Base-by-base conservation (phyloP, 2,797 vertebrate species). In the Gastrophryne carolinensis region DNA sequence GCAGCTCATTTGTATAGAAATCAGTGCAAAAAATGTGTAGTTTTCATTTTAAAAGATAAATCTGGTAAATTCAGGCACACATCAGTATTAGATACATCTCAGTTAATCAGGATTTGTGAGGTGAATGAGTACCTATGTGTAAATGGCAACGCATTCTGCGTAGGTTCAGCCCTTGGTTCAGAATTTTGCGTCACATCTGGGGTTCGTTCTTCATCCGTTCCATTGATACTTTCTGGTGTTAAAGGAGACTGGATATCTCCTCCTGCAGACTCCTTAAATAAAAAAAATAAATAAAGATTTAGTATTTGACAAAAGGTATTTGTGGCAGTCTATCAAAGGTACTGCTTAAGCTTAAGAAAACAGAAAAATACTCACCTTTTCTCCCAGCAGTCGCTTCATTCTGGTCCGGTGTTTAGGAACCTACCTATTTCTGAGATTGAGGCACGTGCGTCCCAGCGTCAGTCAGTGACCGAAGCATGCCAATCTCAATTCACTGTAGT, bases 201-300 rank as follows among this genome's bases (percentile, higher is more conserved):
- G 64, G 93, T 88, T 30, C 66, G 87, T 79, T 92, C 86, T 82
- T 95, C 94, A 34, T 98, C 96, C 4, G 96, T 97, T 76, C 97
- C 97, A 0, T 98, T 98, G 85, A 98, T 92, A 72, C 87, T 95
- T 85, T 98, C 95, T 5, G 95, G 95, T 39, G 93, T 98, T 86
- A 94, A 89, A 83, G 97, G 97, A 85, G 96, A 97, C 34, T 96
- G 91, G 70, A 98, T 93, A 80, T 98, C 97, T 30, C 95, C 95
- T 19, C 90, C 94, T 62, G 95, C 95, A 70, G 97, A 99, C 87
- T 99, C 97, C 97, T 98, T 79, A 37, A 79, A 75, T 5, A 47
- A 78, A 82, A 84, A 61, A 34, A n/a, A n/a, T n/a, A 81, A 80
- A 76, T 13, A 81, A 29, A 37, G 0, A 29, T n/a, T 63, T 54